Evolutionary conservation across 2,113 vertebrate genomes (phyloP), one percentile per base, ranked within the genome.

Genomic region (Vombatus ursinus): DNA sequence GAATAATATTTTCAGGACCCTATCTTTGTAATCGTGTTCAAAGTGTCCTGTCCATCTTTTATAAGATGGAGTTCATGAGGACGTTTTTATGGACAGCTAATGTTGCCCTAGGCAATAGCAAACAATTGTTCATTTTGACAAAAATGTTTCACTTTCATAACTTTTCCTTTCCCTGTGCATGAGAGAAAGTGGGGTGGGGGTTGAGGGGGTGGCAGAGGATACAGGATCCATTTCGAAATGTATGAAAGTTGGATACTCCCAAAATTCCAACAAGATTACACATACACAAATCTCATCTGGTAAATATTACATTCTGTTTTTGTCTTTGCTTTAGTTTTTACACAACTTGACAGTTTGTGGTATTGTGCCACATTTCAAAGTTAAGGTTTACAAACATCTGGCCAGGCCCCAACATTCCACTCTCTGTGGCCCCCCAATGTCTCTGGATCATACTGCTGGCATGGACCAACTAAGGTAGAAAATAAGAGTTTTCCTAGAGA

Each of bases 281-380:
- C 98, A 98, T 98, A 99, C 98, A 98, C 37, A 98, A 98, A 98
- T 98, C 98, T 99, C 99, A 99, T 99, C 99, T 99, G 99, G 99
- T 99, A 99, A 99, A 99, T 98, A 99, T 99, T 99, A 99, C 91
- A 53, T 98, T 98, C 98, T 99, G 98, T 98, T 99, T 99, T 99
- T 98, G 99, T 99, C 99, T 98, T 98, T 97, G 97, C 98, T 98
- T 98, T 98, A 98, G 98, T 98, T 98, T 99, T 99, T 99, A 99
- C 98, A 98, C 98, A 98, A 99, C 96, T 98, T 99, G 99, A 99
- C 99, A 99, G 98, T 97, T 98, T 98, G 98, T 98, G 99, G 99
- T 99, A 98, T 98, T 98, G 98, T 99, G 98, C 98, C 99, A 98
- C 98, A 99, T 99, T 98, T 98, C 97, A 97, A 98, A 98, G 98